Base-by-base conservation (phyloP, 2,888 invertebrate species). In the Ryuthela nishihirai region DNA sequence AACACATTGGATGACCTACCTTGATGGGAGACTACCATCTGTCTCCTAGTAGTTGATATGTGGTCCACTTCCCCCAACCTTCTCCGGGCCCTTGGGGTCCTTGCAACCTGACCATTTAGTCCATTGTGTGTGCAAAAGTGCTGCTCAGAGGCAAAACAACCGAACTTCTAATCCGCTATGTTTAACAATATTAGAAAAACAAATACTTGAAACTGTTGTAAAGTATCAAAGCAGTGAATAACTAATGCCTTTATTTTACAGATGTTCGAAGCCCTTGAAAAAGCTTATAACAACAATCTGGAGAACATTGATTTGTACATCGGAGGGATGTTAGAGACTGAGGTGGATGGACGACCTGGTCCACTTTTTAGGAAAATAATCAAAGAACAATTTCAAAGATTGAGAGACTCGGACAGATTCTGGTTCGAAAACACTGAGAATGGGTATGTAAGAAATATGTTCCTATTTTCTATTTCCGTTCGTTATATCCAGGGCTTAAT, bases 401-500 rank as follows among this genome's bases (percentile, higher is more conserved):
- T 99, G 44, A 79, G 99, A 62, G 94, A 97, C 71, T 85, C 94
- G 0, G 99, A 99, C 75, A 80, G 95, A 60, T 97, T 95, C 75
- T 97, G 97, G 97, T 97, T 95, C 72, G 95, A 97, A 77, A 97
- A 97, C 73, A 82, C 81, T 46, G 84, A 87, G 34, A 93, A 86
- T 72, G 88, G 85, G 62, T 62, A 53, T 15, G 41, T 3, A 32
- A n/a, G n/a, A n/a, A n/a, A n/a, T n/a, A n/a, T n/a, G n/a, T n/a
- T n/a, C n/a, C n/a, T n/a, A n/a, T n/a, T n/a, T n/a, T n/a, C n/a
- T n/a, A n/a, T n/a, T n/a, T n/a, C n/a, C n/a, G n/a, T n/a, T n/a
- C n/a, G n/a, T n/a, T n/a, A n/a, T n/a, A n/a, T n/a, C n/a, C n/a
- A n/a, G n/a, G n/a, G n/a, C n/a, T n/a, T n/a, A n/a, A n/a, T n/a